Conservation (phyloP, 2,888 invertebrate genomes). For the Rhabditoides inermis region DNA sequence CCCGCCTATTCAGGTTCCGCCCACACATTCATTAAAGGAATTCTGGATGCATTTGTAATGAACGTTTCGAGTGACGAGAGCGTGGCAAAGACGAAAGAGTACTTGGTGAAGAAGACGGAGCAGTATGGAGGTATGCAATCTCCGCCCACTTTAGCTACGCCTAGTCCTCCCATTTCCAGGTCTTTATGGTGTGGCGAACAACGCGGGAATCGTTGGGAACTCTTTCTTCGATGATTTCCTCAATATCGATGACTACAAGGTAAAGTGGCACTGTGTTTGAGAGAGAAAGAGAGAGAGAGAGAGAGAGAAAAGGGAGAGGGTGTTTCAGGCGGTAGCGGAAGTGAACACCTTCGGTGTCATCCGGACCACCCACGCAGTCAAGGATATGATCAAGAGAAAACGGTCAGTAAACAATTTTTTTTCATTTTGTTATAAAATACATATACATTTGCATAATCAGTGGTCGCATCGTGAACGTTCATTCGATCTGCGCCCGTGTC, state of each 20-base stretch:
- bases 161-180: too few relatives aligned
- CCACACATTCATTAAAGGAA: too few relatives aligned
- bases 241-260: constrained; percentile 50
- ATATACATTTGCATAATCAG: constrained; percentile 11
- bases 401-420: constrained; percentile 13
- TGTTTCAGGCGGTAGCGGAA: constrained; percentile 20
- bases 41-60: constrained; percentile 34
- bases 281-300: background rate
- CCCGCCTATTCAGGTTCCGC: too few relatives aligned
- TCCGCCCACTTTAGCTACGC: background rate
- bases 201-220: constrained; percentile 46
- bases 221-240: constrained; percentile 52
- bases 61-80: constrained; percentile 41
- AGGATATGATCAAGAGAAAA: constrained; percentile 36
- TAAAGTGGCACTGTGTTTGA: background rate
- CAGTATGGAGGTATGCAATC: constrained; percentile 20
- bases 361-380: constrained; percentile 39
- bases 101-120: constrained; percentile 25
- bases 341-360: constrained; percentile 53
- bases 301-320: constrained; percentile 5
- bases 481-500: constrained; percentile 53
- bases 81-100: constrained; percentile 25
- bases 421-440: background rate
- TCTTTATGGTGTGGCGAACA: constrained; percentile 47
- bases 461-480: constrained; percentile 55